Evolutionary conservation across 2,888 invertebrate species (phyloP), one percentile per base, ranked within the genome.

Genomic region (Copidosoma aretas): DNA sequence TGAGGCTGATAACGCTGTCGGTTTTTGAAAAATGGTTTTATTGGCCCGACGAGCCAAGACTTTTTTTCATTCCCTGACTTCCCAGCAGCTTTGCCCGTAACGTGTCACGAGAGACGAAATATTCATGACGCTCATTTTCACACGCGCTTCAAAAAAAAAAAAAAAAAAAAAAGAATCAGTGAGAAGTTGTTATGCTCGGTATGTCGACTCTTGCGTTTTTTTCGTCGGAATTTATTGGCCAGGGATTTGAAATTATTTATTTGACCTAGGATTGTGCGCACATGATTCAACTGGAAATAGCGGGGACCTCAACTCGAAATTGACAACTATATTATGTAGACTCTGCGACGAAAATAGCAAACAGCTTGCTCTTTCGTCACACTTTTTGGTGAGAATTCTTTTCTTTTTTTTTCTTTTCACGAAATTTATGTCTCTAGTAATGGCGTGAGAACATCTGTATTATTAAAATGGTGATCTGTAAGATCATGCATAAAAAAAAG

Each of bases 191-290:
- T 8, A 32, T 32, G 32, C 32, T 32, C 32, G 32, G 32, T 32
- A 8, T 5, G 32, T 32, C 32, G 12, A 15, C 43, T 46, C 8
- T 41, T 17, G 12, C 43, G 43, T 46, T 46, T 46, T 17, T 46
- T 17, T 46, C 43, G 12, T 14, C 43, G 8, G 43, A 46, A 46
- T 46, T 46, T 46, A 46, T 46, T 17, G 43, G 17, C 43, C 17
- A 46, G 43, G 12, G 14, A 46, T 46, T 46, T 46, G 43, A 46
- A 46, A 46, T 46, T 46, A 46, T 51, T 15, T 25, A 53, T 21
- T 19, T n/a, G 21, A 12, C 52, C 54, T 56, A 25, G 61, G 57
- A 67, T 61, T 46, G 53, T 61, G 41, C 49, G 15, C 15, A 46
- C 12, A 46, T 46, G 43, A 46, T 46, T 46, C 43, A 46, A 1